Conservation (phyloP, 2,888 invertebrate species). For the Folsomia manolachei region DNA sequence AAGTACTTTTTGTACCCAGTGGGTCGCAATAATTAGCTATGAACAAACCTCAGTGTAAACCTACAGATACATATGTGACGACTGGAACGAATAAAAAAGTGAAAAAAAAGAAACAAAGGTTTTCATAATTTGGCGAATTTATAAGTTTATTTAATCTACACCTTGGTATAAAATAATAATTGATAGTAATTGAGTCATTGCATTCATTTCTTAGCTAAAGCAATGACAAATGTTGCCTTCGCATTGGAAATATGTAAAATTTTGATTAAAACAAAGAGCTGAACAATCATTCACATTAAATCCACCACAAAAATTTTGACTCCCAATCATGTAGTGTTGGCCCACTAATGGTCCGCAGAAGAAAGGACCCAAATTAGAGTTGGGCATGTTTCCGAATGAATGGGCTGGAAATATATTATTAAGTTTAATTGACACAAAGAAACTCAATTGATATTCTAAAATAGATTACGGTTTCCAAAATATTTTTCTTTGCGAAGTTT, state of each 20-base stretch:
- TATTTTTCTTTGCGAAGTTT: no score
- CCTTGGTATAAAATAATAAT: background rate
- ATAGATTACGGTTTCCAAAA: no score
- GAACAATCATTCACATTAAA: conserved; percentile 41
- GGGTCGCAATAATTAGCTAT: background rate
- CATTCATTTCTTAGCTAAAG: no score
- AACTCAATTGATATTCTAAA: no score
- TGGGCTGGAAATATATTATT: no score
- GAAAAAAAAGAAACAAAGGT: no score
- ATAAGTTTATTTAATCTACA: no score
- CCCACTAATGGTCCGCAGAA: conserved; percentile 28
- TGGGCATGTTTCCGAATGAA: no score
- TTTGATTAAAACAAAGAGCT: conserved; percentile 35
- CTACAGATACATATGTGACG: background rate
- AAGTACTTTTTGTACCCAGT: background rate
- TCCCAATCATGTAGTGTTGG: conserved; percentile 31
- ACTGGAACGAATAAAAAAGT: no score
- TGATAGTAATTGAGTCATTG: no score
- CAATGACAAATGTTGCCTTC: conserved; percentile 30
- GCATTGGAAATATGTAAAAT: conserved; percentile 29
- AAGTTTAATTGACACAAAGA: no score
- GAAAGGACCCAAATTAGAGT: conserved; percentile 14
- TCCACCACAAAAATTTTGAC: conserved; percentile 42
- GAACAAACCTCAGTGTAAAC: background rate
- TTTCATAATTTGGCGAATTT: no score